Conservation (phyloP, 2,888 invertebrate genomes). For the Trachelus tabidus region DNA sequence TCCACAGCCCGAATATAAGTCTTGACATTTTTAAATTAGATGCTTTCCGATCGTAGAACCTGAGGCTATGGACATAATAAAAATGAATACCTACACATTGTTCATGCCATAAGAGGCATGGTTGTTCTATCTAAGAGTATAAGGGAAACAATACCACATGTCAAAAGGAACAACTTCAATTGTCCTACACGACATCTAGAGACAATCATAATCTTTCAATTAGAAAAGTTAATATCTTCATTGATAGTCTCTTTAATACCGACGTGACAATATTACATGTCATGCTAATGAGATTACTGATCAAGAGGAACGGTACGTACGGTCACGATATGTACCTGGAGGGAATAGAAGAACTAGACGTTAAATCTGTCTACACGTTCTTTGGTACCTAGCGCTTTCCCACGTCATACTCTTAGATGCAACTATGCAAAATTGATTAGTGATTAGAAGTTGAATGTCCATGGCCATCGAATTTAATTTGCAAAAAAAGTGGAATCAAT, state of each 20-base stretch:
- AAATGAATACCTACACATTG: constrained; percentile 26
- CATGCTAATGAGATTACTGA: not conserved
- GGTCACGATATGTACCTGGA: constrained; percentile 22
- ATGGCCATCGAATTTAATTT: not conserved
- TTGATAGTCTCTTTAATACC: not conserved
- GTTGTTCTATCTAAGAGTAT: constrained; percentile 28
- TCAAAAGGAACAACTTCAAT: constrained; percentile 13
- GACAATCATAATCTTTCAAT: not conserved
- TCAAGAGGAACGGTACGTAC: constrained; percentile 7
- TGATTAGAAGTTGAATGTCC: not conserved
- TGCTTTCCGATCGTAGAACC: not conserved
- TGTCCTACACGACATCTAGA: not conserved
- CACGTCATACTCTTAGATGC: constrained; percentile 31
- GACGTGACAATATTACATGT: not conserved
- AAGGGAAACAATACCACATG: constrained; percentile 35
- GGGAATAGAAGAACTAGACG: constrained; percentile 26
- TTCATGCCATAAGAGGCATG: constrained; percentile 26
- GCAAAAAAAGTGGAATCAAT: not conserved
- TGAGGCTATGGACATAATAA: constrained; percentile 13
- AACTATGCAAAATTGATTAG: constrained; percentile 15
- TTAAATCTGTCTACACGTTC: constrained; percentile 31
- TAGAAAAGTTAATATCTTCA: not conserved
- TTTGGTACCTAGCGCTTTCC: constrained; percentile 44
- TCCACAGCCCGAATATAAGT: not conserved
- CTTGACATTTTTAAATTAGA: not conserved